Base-by-base conservation (phyloP, 2,888 invertebrate genomes). In the Cheilosia urbana region DNA sequence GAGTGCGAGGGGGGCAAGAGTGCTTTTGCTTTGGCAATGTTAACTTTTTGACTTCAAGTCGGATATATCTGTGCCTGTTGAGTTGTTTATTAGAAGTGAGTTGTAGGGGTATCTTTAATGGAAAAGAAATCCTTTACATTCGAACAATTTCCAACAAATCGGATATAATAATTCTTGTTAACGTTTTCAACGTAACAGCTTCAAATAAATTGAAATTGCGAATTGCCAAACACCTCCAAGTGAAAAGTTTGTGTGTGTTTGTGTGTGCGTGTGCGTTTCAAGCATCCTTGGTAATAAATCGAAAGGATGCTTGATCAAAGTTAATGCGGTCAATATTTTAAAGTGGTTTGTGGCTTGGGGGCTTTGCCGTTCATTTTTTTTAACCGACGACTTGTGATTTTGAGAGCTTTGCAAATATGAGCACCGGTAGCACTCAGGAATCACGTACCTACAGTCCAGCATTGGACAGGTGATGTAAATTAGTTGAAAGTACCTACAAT, bases 121-220 rank as follows among this genome's bases (percentile, higher is more conserved):
- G 60, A 24, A 60, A 58, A 58, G 58, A 71, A 71, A 58, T 71
- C 69, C 69, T 37, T 51, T 37, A 40, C 24, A 37, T 13, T 27
- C 11, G n/a, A 51, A 69, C 13, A 21, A 27, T n/a, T 5, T 37
- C 45, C 21, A 24, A 21, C 11, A 47, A 34, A 15, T 47, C 17
- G 45, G 58, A 49, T 71, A 40, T 49, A 60, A 71, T 37, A 71
- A 60, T 60, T 71, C 49, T 60, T 53, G 40, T 37, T 66, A 24
- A 51, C 24, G 40, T 40, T 66, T 51, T 40, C 40, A 53, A 24
- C 51, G 47, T n/a, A n/a, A 3, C 11, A 11, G 40, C 27, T 42
- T 66, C 40, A 53, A 51, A 66, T 51, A 51, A 65, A 65, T 66
- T 53, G 53, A 17, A 42, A 37, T 24, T 37, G 51, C 11, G 51